A percentile compares a stretch with the other conserved stretches of the same genome.
phyloP scores from a whole-genome alignment of 2,113 vertebrate genomes.

The Poicephalus gulielmi region DNA sequence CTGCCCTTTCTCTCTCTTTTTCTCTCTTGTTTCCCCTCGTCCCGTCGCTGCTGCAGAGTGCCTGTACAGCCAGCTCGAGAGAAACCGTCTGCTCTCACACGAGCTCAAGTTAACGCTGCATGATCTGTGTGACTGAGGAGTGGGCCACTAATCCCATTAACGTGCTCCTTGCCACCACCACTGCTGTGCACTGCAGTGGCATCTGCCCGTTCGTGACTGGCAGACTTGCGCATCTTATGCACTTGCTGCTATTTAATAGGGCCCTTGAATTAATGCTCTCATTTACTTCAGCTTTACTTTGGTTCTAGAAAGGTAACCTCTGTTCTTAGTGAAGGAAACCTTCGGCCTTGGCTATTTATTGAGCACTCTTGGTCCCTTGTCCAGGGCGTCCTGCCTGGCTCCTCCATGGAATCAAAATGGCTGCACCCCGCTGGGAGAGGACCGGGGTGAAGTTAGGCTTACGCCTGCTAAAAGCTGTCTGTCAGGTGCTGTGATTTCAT shows the following conservation, averaged over 20 bases:
- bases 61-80: conserved; percentile 81
- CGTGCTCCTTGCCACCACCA: conserved; percentile 34
- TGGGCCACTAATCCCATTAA: conserved; percentile 62
- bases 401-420: neutral
- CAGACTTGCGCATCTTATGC: conserved; percentile 25
- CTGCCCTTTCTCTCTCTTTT: conserved; percentile 68
- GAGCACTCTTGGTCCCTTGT: neutral
- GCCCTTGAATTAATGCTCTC: neutral
- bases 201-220: conserved; percentile 16
- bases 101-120: conserved; percentile 83
- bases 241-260: conserved; percentile 32
- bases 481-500: neutral
- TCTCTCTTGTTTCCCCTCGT: conserved; percentile 38
- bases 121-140: conserved; percentile 81
- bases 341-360: neutral
- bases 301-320: neutral
- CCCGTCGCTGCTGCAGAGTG: conserved; percentile 65
- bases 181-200: conserved; percentile 57
- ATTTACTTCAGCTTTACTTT: neutral
- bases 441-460: neutral
- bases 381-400: neutral
- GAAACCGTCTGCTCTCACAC: conserved; percentile 79
- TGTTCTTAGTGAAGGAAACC: neutral
- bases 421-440: neutral
- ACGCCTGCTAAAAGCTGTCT: neutral